Evolutionary conservation across 1,140 invertebrate species (phyloP).

Genomic region (Meloidogyne chitwoodi): DNA sequence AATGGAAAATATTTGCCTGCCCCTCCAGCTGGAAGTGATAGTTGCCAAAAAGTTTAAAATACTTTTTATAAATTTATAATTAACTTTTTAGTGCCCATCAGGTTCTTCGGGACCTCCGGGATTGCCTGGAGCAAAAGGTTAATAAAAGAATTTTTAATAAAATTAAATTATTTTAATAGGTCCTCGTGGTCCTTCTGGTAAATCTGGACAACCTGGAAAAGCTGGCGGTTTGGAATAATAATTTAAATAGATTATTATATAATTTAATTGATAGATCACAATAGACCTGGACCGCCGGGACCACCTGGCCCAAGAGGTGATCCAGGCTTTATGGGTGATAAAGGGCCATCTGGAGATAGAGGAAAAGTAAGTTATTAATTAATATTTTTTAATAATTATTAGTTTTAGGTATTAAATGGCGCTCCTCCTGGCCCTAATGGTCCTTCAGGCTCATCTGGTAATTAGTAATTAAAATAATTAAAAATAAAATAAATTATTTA

Average conservation of each 20-base stretch:
- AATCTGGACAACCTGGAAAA: conserved; percentile 37
- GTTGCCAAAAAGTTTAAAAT: conserved; percentile 49
- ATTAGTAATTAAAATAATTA: not conserved
- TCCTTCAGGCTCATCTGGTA: conserved; percentile 13
- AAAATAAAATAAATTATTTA: too few species aligned
- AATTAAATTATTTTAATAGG: not conserved
- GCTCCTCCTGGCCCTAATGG: conserved; percentile 52
- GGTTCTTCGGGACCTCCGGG: conserved; percentile 51
- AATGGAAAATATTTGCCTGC: conserved; percentile 53
- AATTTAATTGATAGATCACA: conserved; percentile 25
- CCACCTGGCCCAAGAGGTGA: conserved; percentile 42
- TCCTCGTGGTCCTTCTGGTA: conserved; percentile 35
- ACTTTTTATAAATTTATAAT: not conserved
- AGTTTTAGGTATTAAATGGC: conserved; percentile 44
- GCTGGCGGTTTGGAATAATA: conserved; percentile 6
- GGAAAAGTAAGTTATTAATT: conserved; percentile 33
- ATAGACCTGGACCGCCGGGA: conserved; percentile 48
- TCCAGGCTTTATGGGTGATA: conserved; percentile 44
- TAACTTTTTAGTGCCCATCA: conserved; percentile 40
- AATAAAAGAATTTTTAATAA: conserved; percentile 13
- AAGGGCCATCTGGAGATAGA: conserved; percentile 45
- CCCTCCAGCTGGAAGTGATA: conserved; percentile 48
- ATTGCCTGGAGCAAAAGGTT: conserved; percentile 48
- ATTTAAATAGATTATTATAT: not conserved
- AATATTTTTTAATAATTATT: not conserved